Percentiles rank a stretch among this genome's conserved stretches.
These are phyloP conservation scores for Drosophila fulvimacula DNA, from an alignment of 2,888 invertebrate genomes.

Conservation along the genomic window DNA sequence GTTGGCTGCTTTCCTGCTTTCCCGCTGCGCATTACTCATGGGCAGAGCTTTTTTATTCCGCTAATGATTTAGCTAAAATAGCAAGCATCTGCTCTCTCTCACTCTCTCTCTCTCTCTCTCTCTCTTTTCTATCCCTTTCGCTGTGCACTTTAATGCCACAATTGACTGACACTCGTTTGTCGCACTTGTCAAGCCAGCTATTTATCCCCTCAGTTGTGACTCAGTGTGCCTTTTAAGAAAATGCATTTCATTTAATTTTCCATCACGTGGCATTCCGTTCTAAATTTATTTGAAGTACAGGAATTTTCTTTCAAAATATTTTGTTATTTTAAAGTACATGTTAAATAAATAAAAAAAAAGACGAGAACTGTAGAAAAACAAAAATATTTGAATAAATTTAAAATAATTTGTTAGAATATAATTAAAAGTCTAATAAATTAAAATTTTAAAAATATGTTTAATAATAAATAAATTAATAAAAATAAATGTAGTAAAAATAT, in stretches of 20 bases:
- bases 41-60: background rate
- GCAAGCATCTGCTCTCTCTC: slow-evolving; percentile 25
- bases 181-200: slow-evolving; percentile 60
- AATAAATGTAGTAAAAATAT: too few relatives aligned
- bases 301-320: background rate
- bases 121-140: background rate
- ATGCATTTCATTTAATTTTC: slow-evolving; percentile 14
- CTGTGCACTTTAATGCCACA: slow-evolving; percentile 66
- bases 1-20: slow-evolving; percentile 42
- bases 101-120: background rate
- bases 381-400: background rate
- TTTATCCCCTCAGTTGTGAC: slow-evolving; percentile 34
- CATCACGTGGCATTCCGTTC: slow-evolving; percentile 2
- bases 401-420: too few relatives aligned
- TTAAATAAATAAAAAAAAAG: background rate
- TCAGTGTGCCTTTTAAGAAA: slow-evolving; percentile 24
- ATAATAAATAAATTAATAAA: too few relatives aligned
- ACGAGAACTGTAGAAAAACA: too few relatives aligned
- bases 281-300: background rate
- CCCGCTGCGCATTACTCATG: slow-evolving; percentile 50
- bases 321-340: background rate
- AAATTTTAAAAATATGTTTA: too few relatives aligned
- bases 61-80: slow-evolving; percentile 51
- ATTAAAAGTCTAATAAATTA: too few relatives aligned
- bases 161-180: slow-evolving; percentile 67